phyloP scores from a whole-genome alignment of 2,113 vertebrate genomes.

The Pantherophis guttatus region DNA sequence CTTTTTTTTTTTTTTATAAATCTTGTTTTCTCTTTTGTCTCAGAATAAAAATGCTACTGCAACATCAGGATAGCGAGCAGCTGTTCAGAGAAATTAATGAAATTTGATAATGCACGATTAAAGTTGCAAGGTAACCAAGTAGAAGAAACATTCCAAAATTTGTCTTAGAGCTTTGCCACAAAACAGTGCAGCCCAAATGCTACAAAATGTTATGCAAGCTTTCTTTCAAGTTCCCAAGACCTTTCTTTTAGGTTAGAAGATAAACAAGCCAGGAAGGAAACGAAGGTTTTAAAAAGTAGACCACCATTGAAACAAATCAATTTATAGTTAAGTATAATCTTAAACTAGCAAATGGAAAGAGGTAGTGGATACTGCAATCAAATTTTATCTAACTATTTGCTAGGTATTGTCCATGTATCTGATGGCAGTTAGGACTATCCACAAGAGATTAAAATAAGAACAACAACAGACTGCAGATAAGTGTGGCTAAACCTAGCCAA shows the following conservation, averaged over 20 bases:
- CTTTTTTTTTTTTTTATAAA: background rate
- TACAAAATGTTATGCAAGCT: background rate
- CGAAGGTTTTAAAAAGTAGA: background rate
- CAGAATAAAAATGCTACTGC: background rate
- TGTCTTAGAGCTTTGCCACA: background rate
- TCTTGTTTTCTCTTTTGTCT: background rate
- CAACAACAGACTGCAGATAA: background rate
- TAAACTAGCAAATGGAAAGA: background rate
- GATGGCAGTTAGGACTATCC: background rate
- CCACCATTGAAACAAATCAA: background rate
- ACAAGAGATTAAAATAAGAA: background rate
- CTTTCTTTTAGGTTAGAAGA: background rate
- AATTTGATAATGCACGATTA: background rate
- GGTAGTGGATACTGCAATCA: background rate
- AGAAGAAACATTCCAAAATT: background rate
- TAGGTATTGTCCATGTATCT: background rate
- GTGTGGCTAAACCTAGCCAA: background rate
- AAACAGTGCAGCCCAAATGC: background rate
- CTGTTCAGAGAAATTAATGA: background rate
- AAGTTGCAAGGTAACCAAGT: background rate
- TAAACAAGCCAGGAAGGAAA: background rate
- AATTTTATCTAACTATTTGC: background rate
- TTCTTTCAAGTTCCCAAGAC: background rate
- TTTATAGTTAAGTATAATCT: background rate
- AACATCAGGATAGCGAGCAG: background rate